A percentile compares a stretch with the other conserved stretches of the same genome.
phyloP scores from a whole-genome alignment of 2,888 invertebrate species.

The Pteria penguin region DNA sequence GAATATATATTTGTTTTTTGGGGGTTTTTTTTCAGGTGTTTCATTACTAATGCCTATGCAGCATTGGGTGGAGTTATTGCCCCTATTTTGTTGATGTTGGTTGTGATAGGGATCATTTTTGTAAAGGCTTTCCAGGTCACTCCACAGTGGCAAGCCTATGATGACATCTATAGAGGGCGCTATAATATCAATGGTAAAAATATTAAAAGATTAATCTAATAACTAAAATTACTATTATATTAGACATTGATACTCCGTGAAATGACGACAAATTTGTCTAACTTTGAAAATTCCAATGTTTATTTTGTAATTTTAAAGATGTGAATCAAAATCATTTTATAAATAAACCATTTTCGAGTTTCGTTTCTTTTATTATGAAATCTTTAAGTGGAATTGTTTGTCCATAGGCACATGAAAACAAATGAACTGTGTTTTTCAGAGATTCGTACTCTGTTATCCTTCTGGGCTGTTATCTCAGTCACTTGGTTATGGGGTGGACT shows the following conservation, averaged over 20 bases:
- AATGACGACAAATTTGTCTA: background rate
- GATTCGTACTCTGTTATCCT: conserved; percentile 69
- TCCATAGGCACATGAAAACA: too few species aligned
- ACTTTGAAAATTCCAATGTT: background rate
- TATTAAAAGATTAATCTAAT: too few species aligned
- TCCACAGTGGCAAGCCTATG: conserved; percentile 78
- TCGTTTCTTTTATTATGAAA: background rate
- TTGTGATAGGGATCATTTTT: conserved; percentile 72
- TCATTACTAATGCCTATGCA: conserved; percentile 73
- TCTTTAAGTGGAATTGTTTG: too few species aligned
- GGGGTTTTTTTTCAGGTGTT: conserved; percentile 68
- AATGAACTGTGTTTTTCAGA: conserved; percentile 61
- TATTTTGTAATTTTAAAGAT: background rate
- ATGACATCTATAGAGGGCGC: conserved; percentile 76
- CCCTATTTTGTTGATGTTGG: conserved; percentile 70
- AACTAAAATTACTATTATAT: too few species aligned
- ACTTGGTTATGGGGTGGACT: conserved; percentile 77
- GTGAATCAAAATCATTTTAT: background rate
- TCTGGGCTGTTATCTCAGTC: conserved; percentile 71
- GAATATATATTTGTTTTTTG: too few species aligned
- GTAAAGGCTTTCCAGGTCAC: conserved; percentile 75
- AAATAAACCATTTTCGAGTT: too few species aligned
- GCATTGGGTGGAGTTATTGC: conserved; percentile 73
- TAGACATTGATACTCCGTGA: too few species aligned
- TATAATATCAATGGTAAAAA: conserved; percentile 75